These are phyloP conservation scores for Netta rufina DNA, from an alignment of 2,797 vertebrate genomes.

Conservation along the genomic window DNA sequence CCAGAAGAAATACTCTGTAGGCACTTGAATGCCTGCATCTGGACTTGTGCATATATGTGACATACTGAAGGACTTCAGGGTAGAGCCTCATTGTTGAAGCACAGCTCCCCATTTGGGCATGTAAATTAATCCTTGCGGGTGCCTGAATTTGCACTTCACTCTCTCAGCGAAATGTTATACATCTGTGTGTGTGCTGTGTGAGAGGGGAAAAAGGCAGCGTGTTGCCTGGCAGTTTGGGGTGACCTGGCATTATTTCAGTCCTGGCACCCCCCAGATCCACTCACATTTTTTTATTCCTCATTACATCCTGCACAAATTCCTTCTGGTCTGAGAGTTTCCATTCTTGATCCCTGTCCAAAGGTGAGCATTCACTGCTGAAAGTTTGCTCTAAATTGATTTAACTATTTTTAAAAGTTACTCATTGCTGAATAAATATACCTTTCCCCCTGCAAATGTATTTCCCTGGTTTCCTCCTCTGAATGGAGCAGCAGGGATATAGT, in stretches of 20 bases:
- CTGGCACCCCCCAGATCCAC: constrained; percentile 16
- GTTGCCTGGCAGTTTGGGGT: background rate
- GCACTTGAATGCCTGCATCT: background rate
- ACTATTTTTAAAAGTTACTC: constrained; percentile 59
- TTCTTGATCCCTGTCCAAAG: constrained; percentile 59
- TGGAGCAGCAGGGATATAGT: background rate
- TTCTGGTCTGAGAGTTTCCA: constrained; percentile 69
- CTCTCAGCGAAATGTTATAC: constrained; percentile 37
- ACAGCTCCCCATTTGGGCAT: background rate
- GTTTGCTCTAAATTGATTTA: constrained; percentile 57
- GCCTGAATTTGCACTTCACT: constrained; percentile 29
- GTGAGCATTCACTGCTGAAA: background rate
- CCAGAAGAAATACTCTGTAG: background rate
- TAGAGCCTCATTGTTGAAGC: background rate
- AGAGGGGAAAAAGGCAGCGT: background rate
- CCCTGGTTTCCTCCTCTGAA: constrained; percentile 8
- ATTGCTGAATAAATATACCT: constrained; percentile 44
- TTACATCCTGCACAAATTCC: constrained; percentile 52
- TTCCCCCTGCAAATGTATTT: constrained; percentile 14
- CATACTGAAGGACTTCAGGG: background rate
- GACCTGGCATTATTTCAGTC: background rate
- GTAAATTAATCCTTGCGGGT: background rate
- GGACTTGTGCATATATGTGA: background rate
- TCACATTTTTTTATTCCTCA: background rate
- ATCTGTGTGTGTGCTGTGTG: background rate